These are phyloP conservation scores for Bos javanicus DNA, from an alignment of 2,113 vertebrate genomes.

Conservation along the genomic window DNA sequence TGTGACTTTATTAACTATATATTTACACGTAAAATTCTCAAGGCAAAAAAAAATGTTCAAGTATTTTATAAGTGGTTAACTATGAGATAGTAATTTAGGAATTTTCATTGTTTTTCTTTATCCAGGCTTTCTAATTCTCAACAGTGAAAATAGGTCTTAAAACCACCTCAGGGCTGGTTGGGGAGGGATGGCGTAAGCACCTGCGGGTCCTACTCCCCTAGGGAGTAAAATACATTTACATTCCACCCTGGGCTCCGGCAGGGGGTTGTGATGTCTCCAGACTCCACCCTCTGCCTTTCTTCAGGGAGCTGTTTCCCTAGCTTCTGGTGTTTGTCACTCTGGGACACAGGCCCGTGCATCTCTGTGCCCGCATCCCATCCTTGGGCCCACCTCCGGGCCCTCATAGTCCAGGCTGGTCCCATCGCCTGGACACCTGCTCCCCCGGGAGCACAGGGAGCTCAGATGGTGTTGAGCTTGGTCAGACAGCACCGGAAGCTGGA, in stretches of 20 bases:
- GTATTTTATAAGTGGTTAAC: background rate
- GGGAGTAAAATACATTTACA: background rate
- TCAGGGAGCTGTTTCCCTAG: background rate
- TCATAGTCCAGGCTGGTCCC: background rate
- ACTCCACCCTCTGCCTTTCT: background rate
- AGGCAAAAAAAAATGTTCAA: background rate
- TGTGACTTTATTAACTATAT: background rate
- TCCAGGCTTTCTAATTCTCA: background rate
- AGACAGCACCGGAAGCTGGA: background rate
- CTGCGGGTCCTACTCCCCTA: accelerated
- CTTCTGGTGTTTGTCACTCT: background rate
- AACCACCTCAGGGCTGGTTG: background rate
- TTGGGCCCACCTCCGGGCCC: background rate
- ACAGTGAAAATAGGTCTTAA: background rate
- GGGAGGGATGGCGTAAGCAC: too few relatives aligned
- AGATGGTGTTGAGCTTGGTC: background rate
- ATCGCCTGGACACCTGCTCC: background rate
- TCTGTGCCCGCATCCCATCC: background rate
- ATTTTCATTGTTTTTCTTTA: background rate
- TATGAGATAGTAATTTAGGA: background rate
- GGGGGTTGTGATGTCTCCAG: background rate
- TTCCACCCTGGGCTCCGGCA: background rate
- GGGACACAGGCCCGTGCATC: background rate
- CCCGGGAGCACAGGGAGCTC: background rate
- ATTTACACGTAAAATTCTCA: background rate